Percentiles rank a stretch among this genome's conserved stretches.
These are phyloP conservation scores for Aphelocoma californica DNA, from an alignment of 2,797 vertebrate species.

Conservation along the genomic window DNA sequence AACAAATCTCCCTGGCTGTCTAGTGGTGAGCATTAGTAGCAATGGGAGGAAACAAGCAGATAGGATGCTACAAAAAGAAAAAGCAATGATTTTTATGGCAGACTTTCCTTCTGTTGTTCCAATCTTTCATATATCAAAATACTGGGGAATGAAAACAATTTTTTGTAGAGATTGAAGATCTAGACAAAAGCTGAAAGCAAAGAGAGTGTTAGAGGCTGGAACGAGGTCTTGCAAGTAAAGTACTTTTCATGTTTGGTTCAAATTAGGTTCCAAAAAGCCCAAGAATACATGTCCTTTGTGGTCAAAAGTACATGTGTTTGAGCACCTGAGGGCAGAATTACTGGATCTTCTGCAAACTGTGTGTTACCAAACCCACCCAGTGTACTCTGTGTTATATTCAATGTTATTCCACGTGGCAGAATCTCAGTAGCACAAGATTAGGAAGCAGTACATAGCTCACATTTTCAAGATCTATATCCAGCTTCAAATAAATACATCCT, in stretches of 20 bases:
- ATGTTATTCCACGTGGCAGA: accelerated
- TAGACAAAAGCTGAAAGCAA: not conserved
- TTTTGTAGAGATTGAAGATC: not conserved
- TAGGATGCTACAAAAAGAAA: not conserved
- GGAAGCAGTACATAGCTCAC: not conserved
- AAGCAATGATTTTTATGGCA: not conserved
- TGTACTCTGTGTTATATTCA: not conserved
- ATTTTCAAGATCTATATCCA: not conserved
- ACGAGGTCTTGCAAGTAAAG: not conserved
- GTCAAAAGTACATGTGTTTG: not conserved
- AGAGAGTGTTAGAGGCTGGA: not conserved
- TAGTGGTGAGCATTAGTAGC: conserved; percentile 26
- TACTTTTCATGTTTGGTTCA: not conserved
- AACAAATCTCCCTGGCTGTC: conserved; percentile 51
- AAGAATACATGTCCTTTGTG: not conserved
- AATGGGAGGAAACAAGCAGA: conserved; percentile 27
- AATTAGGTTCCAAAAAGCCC: accelerated
- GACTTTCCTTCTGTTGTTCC: not conserved
- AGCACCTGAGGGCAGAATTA: not conserved
- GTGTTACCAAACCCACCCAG: not conserved
- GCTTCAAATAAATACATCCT: not conserved
- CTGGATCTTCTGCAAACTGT: not conserved
- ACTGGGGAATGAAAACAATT: not conserved
- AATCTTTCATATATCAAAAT: not conserved
- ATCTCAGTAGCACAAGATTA: not conserved